Evolutionary conservation across 1,140 invertebrate genomes (phyloP), one percentile per base, ranked within the genome.

Genomic region (Hirudo medicinalis): DNA sequence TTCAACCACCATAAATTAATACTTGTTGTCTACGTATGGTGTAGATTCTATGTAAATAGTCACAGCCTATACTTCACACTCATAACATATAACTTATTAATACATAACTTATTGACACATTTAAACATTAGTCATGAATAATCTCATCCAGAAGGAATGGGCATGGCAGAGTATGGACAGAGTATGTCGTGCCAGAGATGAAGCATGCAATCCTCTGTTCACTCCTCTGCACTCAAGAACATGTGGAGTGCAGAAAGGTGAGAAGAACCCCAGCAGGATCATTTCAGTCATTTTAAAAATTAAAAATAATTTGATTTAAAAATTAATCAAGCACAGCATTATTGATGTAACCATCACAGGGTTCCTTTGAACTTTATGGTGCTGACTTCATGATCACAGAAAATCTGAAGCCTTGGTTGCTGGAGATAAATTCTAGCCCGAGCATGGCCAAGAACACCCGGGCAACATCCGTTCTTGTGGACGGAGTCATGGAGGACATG

Each of bases 351-450:
- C 0, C 13, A 22, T 75, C 78, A 40, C 76, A 82, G 80, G 76
- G 78, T n/a, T 81, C 80, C 22, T 97, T 94, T 81, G 92, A 97
- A 81, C 81, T 95, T 6, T 95, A 92, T 76, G 92, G 92, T 54
- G 91, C 92, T 2, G 92, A 95, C 82, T 95, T 94, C 79, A 92
- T 95, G 89, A 76, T 87, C 15, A 89, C 89, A 71, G 90, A 93
- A 73, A 90, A 94, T 79, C 90, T 90, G 75, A 88, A 87, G 68
- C 90, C 91, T 0, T 94, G 91, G 91, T 82, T 95, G 0, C 90
- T 97, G 74, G 93, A 97, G 80, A 94, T 97, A 73, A 95, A 96
- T 79, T 93, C 90, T 11, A 91, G 90, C 81, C 92, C 92, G 0
- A 91, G 91, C 77, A 87, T 97, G 84, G 90, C 90, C 43, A 86